Evolutionary conservation across 2,113 vertebrate species (phyloP), one percentile per base, ranked within the genome.

Genomic region (Entosphenus tridentatus): DNA sequence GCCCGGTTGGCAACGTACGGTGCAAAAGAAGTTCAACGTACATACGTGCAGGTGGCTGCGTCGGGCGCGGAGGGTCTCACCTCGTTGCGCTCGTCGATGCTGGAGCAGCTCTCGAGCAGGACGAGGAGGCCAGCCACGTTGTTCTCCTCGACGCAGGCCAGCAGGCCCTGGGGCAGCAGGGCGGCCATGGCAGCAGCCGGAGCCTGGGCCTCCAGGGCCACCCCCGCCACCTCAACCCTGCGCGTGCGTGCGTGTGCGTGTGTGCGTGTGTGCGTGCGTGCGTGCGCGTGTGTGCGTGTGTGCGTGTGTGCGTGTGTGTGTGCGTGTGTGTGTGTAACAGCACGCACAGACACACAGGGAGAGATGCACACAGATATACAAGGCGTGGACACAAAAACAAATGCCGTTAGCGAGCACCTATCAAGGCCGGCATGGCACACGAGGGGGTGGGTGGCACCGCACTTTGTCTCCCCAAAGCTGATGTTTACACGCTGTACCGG

Each of bases 1-100:
- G 5, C 39, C 39, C 39, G 39, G 39, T 39, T 39, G 39, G 39
- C 39, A 39, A 7, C 11, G 8, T 59, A 3, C 16, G 18, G 59
- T 57, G 2, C 11, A 56, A 14, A 68, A 72, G 12, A 69, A 18
- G 17, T 57, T 17, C 39, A 68, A n/a, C 39, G 3, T 9, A 12
- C 14, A 69, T 55, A 59, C 70, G 16, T 9, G 21, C 12, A 13
- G 12, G 12, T n/a, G 17, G 12, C 54, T 8, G 12, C 18, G 62
- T 67, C 56, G 4, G 56, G 4, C 55, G 21, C 62, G 11, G 21
- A 67, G 1, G 57, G n/a, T 70, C 76, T 83, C 77, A 97, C 93
- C 76, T 97, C 93, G 69, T 95, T 91, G 73, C 89, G 84, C 77
- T 92, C 87, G 81, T 97, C 88, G 12, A 97, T 87, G 72, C 96